These are phyloP conservation scores for Dendrolimus pini DNA, from an alignment of 2,888 invertebrate genomes.

Conservation along the genomic window DNA sequence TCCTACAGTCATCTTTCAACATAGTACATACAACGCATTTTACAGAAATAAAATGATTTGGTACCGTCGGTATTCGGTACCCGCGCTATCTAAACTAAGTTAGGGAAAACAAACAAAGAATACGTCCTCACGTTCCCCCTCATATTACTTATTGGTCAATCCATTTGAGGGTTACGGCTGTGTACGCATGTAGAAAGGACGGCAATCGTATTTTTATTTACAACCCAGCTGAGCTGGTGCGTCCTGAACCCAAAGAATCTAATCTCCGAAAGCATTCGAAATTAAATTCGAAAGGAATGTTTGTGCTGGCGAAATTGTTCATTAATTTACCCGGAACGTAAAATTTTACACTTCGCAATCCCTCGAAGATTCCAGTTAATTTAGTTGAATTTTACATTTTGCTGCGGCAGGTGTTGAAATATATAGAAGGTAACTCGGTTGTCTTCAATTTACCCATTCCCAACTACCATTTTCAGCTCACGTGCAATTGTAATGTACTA, in stretches of 20 bases:
- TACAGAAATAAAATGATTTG: no score
- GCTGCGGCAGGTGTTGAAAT: slow-evolving; percentile 43
- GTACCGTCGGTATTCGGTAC: neutral
- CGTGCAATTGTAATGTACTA: slow-evolving; percentile 44
- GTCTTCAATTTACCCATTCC: slow-evolving; percentile 42
- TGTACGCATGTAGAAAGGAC: slow-evolving; percentile 11
- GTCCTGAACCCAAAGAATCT: slow-evolving; percentile 23
- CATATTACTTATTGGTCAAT: slow-evolving; percentile 13
- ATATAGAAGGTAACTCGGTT: slow-evolving; percentile 37
- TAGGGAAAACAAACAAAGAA: slow-evolving; percentile 9
- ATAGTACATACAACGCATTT: no score
- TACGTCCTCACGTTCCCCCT: slow-evolving; percentile 4
- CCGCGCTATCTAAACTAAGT: neutral
- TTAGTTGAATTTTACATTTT: slow-evolving; percentile 36
- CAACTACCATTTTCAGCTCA: slow-evolving; percentile 39
- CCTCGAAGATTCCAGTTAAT: slow-evolving; percentile 42
- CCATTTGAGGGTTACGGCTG: slow-evolving; percentile 11
- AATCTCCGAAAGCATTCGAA: slow-evolving; percentile 23
- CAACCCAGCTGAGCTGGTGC: slow-evolving; percentile 14
- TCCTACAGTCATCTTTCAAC: no score
- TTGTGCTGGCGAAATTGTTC: slow-evolving; percentile 31
- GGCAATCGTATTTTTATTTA: slow-evolving; percentile 9
- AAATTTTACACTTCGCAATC: slow-evolving; percentile 34
- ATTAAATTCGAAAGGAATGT: slow-evolving; percentile 33
- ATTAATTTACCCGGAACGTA: slow-evolving; percentile 40